Evolutionary conservation across 1,140 invertebrate species (phyloP).

Genomic region (Heliconius eleuchia): DNA sequence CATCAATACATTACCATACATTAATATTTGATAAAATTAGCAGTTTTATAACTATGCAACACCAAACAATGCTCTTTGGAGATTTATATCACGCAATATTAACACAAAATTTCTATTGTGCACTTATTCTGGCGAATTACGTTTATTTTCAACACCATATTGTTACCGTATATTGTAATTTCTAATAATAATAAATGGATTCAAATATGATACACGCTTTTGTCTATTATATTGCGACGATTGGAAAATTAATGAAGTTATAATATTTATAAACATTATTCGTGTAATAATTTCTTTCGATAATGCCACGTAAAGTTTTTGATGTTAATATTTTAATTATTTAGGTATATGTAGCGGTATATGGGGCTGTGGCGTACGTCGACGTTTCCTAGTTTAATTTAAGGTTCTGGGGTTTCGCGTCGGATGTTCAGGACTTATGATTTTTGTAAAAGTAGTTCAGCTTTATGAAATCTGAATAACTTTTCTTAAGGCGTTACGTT

Average conservation of each 20-base stretch:
- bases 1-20: slow-evolving; percentile 22
- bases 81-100: slow-evolving; percentile 20
- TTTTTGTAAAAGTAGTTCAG: too few relatives aligned
- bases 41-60: slow-evolving; percentile 24
- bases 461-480: too few relatives aligned
- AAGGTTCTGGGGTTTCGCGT: too few relatives aligned
- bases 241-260: neutral
- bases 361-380: too few relatives aligned
- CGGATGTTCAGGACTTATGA: too few relatives aligned
- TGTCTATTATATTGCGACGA: neutral
- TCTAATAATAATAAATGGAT: slow-evolving; percentile 11
- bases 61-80: slow-evolving; percentile 13
- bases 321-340: too few relatives aligned
- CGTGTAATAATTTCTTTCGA: too few relatives aligned
- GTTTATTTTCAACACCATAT: slow-evolving; percentile 14
- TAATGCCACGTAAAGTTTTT: too few relatives aligned
- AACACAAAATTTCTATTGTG: slow-evolving; percentile 11
- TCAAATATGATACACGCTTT: slow-evolving; percentile 4
- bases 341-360: too few relatives aligned
- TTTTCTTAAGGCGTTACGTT: too few relatives aligned
- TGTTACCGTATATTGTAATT: neutral
- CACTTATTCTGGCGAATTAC: slow-evolving; percentile 12
- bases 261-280: neutral
- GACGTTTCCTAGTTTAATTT: too few relatives aligned
- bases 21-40: slow-evolving; percentile 28